Evolutionary conservation across 2,113 vertebrate species (phyloP), one percentile per base, ranked within the genome.

Genomic region (Xyliphius kryptos): DNA sequence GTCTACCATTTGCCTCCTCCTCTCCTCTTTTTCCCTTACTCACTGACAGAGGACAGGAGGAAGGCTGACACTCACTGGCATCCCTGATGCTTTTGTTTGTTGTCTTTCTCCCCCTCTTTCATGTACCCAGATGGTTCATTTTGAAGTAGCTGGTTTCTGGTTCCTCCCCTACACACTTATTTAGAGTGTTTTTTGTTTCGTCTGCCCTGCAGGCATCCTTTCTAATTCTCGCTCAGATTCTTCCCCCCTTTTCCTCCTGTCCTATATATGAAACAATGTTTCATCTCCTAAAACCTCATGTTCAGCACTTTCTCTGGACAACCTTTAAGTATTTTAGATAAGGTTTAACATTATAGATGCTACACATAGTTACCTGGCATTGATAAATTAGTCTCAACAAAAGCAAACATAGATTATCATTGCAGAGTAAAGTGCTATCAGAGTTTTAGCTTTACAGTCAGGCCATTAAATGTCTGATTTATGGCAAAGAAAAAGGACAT

Each of bases 61-160:
- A 48, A 15, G 41, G 21, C 20, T 58, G 67, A 68, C 57, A 80
- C 82, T 84, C 76, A 75, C 74, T 87, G 82, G 79, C 85, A 81
- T 74, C 67, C 58, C 78, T 75, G 77, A 80, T 81, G 77, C 81
- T 82, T 86, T 86, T 85, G 80, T 85, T 84, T 81, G 74, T 74
- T 68, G 68, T 73, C 63, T 15, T 57, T 46, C 32, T 21, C 65
- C 56, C 74, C 69, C 72, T 71, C 75, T 76, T 82, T 79, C 70
- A 78, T 84, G 84, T 80, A 85, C 84, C 79, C 85, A 87, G 83
- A 85, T 87, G 86, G 86, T 79, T 84, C 84, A 83, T 85, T 84
- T 82, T 82, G 79, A 82, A 79, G 79, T 50, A 65, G 63, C 62
- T 61, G 71, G 71, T 61, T 52, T 49, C 57, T 57, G 44, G 68